These are phyloP conservation scores for Portunus trituberculatus DNA, from an alignment of 1,140 invertebrate genomes.

Conservation along the genomic window DNA sequence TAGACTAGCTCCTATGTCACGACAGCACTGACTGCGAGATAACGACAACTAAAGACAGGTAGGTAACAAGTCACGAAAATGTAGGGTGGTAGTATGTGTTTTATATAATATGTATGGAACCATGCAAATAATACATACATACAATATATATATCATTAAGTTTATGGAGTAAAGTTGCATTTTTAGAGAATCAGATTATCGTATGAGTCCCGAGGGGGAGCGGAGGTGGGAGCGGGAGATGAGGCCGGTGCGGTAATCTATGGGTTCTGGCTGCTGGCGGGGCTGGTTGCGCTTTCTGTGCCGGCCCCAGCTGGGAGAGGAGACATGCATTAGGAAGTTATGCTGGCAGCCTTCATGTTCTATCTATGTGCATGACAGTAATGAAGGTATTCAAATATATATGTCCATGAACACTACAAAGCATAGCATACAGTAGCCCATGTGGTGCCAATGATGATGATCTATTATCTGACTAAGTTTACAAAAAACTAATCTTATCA, in stretches of 20 bases:
- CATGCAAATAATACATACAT: constrained; percentile 11
- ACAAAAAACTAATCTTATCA: no score
- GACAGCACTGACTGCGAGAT: background rate
- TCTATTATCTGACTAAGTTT: no score
- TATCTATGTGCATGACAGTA: background rate
- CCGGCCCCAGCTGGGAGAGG: constrained; percentile 84
- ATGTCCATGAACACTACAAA: no score
- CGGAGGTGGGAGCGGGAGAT: constrained; percentile 91
- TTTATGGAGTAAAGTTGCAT: background rate
- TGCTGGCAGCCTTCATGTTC: background rate
- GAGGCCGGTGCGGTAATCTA: constrained; percentile 93
- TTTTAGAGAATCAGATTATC: constrained; percentile 83
- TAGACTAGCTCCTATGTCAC: background rate
- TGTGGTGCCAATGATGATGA: no score
- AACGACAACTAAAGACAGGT: background rate
- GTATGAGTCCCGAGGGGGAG: constrained; percentile 91
- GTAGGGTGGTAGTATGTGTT: background rate
- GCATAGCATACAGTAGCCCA: no score
- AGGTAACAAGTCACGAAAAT: background rate
- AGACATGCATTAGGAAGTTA: background rate
- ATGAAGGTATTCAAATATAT: no score
- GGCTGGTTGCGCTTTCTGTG: constrained; percentile 84
- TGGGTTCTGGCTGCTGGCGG: constrained; percentile 84
- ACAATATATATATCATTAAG: background rate
- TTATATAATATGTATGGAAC: background rate